phyloP scores from a whole-genome alignment of 2,797 vertebrate genomes.

The Sarcophilus harrisii region DNA sequence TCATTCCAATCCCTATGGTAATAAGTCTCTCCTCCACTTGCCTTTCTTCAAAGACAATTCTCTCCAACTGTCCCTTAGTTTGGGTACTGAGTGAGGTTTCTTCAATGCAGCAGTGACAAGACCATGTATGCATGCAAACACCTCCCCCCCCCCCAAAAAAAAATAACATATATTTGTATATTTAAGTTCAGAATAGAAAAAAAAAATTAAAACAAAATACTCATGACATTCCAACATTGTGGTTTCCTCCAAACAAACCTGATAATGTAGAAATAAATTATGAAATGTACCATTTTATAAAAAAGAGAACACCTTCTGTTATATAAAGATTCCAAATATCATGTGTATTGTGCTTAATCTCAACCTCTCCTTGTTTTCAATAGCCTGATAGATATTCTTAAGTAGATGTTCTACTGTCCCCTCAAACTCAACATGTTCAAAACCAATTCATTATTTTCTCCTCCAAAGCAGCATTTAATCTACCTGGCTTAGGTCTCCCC shows the following conservation, averaged over 20 bases:
- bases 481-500: background rate
- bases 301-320: background rate
- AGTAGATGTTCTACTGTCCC: background rate
- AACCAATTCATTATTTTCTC: background rate
- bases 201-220: background rate
- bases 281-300: background rate
- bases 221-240: background rate
- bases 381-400: background rate
- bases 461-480: background rate
- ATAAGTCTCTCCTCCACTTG: background rate
- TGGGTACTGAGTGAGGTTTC: slow-evolving; percentile 14
- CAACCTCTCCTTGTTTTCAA: background rate
- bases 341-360: background rate
- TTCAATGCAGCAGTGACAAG: slow-evolving; percentile 19
- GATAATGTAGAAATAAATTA: background rate
- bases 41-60: slow-evolving; percentile 5
- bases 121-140: background rate
- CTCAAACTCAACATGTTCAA: background rate
- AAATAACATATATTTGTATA: background rate
- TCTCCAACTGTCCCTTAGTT: slow-evolving; percentile 32
- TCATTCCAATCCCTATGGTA: background rate
- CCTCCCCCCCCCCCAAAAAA: too few relatives aligned
- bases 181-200: background rate
- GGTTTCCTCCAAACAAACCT: background rate
- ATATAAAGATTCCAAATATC: background rate